These are phyloP conservation scores for Clarias pachynema DNA, from an alignment of 2,797 vertebrate genomes.

Conservation along the genomic window DNA sequence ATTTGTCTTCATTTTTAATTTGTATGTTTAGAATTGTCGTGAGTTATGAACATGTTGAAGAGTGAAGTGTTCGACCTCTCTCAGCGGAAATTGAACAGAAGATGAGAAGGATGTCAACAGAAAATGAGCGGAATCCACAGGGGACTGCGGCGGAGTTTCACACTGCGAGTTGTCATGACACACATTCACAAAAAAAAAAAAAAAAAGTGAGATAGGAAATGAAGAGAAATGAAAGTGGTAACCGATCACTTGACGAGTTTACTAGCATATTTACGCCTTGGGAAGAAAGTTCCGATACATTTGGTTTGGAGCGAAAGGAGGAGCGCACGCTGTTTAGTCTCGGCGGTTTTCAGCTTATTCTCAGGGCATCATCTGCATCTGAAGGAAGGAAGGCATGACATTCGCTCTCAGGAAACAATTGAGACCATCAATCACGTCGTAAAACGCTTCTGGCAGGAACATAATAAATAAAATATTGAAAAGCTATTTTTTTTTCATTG, in stretches of 20 bases:
- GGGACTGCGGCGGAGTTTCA: constrained; percentile 36
- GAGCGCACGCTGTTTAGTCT: constrained; percentile 22
- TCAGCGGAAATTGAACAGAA: constrained; percentile 5
- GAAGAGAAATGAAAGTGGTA: constrained; percentile 35
- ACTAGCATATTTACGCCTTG: constrained; percentile 12
- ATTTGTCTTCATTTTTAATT: background rate
- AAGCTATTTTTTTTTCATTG: background rate
- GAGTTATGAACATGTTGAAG: constrained; percentile 1
- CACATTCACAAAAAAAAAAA: background rate
- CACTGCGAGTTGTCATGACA: constrained; percentile 41
- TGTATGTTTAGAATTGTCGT: background rate
- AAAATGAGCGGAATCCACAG: constrained; percentile 42
- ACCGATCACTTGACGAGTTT: constrained; percentile 22
- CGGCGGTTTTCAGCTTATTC: constrained; percentile 27
- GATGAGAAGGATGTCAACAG: constrained; percentile 39
- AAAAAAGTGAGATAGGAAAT: background rate
- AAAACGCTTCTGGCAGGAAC: constrained; percentile 35
- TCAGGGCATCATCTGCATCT: constrained; percentile 8
- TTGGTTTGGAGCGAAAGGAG: constrained; percentile 13
- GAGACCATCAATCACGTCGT: constrained; percentile 43
- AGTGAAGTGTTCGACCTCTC: constrained; percentile 20
- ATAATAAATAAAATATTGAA: constrained; percentile 20
- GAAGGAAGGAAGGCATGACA: constrained; percentile 37
- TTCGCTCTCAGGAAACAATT: constrained; percentile 36
- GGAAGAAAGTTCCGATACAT: constrained; percentile 29